These are phyloP conservation scores for Pachymerium ferrugineum DNA, from an alignment of 2,888 invertebrate genomes.

Conservation along the genomic window DNA sequence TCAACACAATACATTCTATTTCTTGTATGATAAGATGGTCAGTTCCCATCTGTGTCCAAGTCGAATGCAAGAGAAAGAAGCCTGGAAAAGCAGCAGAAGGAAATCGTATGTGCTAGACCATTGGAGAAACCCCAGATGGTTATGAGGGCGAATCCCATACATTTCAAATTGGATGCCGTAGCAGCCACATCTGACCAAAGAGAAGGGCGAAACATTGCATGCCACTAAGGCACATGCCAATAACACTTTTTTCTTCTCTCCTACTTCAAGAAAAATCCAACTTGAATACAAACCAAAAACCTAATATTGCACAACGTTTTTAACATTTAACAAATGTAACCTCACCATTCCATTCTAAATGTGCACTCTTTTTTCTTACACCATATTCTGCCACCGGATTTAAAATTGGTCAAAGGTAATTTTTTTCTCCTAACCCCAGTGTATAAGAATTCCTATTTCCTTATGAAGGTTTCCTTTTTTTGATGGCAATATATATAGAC, in stretches of 20 bases:
- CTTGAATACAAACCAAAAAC: neutral
- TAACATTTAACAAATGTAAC: neutral
- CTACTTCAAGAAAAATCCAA: neutral
- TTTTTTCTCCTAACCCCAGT: neutral
- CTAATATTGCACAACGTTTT: neutral
- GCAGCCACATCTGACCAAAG: slow-evolving; percentile 2
- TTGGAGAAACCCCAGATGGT: neutral
- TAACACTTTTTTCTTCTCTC: neutral
- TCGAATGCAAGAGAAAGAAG: neutral
- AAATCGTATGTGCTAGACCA: neutral
- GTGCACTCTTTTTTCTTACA: neutral
- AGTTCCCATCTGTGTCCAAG: slow-evolving; percentile 2
- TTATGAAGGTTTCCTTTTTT: neutral
- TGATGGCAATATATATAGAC: neutral
- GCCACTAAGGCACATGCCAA: slow-evolving; percentile 13
- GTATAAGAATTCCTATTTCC: neutral
- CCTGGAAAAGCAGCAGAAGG: neutral
- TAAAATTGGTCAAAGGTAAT: neutral
- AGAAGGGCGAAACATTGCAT: slow-evolving; percentile 2
- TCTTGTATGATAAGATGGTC: slow-evolving; percentile 1
- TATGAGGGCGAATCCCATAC: slow-evolving; percentile 13
- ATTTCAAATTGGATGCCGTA: slow-evolving; percentile 4
- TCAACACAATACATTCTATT: neutral
- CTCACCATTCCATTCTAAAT: neutral
- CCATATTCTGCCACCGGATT: too few species aligned